Conservation (phyloP, 2,113 vertebrate species). For the Oceanodroma tethys region DNA sequence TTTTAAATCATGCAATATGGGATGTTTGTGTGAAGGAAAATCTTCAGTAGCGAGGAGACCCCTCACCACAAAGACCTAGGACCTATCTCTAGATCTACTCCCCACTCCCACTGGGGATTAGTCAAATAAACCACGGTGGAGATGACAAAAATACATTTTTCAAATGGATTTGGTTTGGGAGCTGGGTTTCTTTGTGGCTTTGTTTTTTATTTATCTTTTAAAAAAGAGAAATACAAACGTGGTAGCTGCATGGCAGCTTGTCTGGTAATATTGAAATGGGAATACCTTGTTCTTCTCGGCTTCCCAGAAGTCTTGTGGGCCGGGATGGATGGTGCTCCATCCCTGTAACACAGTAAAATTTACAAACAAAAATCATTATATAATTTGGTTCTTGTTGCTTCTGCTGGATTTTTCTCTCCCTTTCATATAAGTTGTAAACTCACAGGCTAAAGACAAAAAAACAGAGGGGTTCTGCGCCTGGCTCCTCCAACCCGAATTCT, state of each 20-base stretch:
- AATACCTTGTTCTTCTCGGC: slow-evolving; percentile 32
- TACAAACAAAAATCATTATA: slow-evolving; percentile 8
- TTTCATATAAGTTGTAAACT: neutral
- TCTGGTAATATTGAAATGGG: slow-evolving; percentile 11
- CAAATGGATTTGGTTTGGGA: neutral
- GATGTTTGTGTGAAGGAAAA: neutral
- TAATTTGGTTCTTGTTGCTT: neutral
- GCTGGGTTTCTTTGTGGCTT: neutral
- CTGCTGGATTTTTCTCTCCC: neutral
- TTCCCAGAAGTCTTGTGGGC: slow-evolving; percentile 45
- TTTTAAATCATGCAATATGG: neutral
- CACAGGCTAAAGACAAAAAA: neutral
- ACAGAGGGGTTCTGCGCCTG: neutral
- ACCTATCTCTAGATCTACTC: neutral
- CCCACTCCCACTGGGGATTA: neutral
- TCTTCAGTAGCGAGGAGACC: neutral
- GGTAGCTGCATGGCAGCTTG: neutral
- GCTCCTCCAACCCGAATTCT: neutral
- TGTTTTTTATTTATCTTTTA: neutral
- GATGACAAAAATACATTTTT: neutral
- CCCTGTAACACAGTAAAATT: slow-evolving; percentile 64
- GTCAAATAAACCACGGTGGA: neutral
- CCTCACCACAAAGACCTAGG: neutral
- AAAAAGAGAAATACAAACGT: neutral
- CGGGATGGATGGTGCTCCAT: slow-evolving; percentile 67